Percentiles rank a stretch among this genome's conserved stretches.
These are phyloP conservation scores for Symphodus melops DNA, from an alignment of 2,113 vertebrate genomes.

Conservation along the genomic window DNA sequence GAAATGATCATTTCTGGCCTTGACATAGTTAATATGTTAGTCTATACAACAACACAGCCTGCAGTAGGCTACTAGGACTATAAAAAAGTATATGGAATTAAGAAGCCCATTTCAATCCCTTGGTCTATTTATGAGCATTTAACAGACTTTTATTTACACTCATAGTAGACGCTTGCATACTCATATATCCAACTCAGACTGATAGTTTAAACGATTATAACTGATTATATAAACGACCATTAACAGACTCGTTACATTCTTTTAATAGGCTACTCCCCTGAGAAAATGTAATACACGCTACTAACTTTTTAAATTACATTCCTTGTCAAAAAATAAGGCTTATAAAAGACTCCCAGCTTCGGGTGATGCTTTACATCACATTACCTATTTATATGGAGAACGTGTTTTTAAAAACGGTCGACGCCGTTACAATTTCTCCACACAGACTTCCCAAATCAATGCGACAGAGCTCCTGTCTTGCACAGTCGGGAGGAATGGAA, in stretches of 20 bases:
- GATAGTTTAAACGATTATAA: too few species aligned
- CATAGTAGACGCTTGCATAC: too few species aligned
- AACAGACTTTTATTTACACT: too few species aligned
- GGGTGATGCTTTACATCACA: background rate
- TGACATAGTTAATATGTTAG: background rate
- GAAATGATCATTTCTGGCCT: background rate
- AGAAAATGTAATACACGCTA: slow-evolving; percentile 7
- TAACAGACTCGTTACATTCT: too few species aligned
- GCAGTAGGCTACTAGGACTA: background rate
- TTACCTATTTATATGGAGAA: slow-evolving; percentile 34
- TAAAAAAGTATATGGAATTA: too few species aligned
- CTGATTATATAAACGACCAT: too few species aligned
- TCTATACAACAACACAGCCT: background rate
- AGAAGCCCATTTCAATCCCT: too few species aligned
- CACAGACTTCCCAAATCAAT: slow-evolving; percentile 51
- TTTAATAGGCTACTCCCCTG: background rate
- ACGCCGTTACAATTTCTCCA: slow-evolving; percentile 46
- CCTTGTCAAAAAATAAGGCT: background rate
- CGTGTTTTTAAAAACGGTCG: slow-evolving; percentile 35
- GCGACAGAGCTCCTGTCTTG: slow-evolving; percentile 50
- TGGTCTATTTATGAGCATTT: too few species aligned
- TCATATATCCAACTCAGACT: too few species aligned
- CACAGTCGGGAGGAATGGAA: slow-evolving; percentile 74
- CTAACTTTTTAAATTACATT: background rate
- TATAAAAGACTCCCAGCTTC: slow-evolving; percentile 27